Base-by-base conservation (phyloP, 2,113 vertebrate species). In the Burhinus bistriatus region DNA sequence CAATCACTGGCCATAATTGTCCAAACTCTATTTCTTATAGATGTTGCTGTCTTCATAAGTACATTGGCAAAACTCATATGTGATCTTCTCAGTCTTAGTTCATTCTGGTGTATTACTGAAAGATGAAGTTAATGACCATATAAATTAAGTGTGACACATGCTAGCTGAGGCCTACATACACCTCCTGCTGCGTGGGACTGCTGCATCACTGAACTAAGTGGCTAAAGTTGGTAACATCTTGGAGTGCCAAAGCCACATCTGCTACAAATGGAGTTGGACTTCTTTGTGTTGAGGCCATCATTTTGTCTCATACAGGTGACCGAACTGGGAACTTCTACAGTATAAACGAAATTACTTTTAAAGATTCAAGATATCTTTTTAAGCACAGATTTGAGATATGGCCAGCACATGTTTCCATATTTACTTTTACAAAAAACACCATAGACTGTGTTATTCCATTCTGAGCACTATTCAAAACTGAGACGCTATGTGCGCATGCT, bases 401-500 rank as follows among this genome's bases (percentile, higher is more conserved):
- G 15, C 11, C 42, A 75, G 9, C 47, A 72, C 25, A 76, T 45
- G 9, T 45, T 84, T 42, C 51, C 19, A 5, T 23, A 23, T 45
- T 87, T 51, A 36, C 14, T 83, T 79, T 32, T 58, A 42, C 5
- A 23, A 44, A 81, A 86, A 19, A n/a, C 20, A 47, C 5, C 15
- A 25, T 6, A 27, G 16, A 6, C n/a, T 55, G 3, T 27, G 5
- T 55, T 69, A 36, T 38, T 93, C 15, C 26, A 20, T 51, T 83
- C 47, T 69, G 38, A 81, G 32, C 42, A 9, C 12, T 55, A 14
- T 19, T 93, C 38, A 77, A 55, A 89, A 73, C n/a, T 51, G 47
- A 72, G 57, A 51, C 6, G 16, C 8, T 54, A 10, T 15, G 7
- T 30, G 36, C 0, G 1, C 0, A 0, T 45, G 17, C 11, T 64